Evolutionary conservation across 1,140 invertebrate species (phyloP), one percentile per base, ranked within the genome.

Genomic region (Bactericera cockerelli): DNA sequence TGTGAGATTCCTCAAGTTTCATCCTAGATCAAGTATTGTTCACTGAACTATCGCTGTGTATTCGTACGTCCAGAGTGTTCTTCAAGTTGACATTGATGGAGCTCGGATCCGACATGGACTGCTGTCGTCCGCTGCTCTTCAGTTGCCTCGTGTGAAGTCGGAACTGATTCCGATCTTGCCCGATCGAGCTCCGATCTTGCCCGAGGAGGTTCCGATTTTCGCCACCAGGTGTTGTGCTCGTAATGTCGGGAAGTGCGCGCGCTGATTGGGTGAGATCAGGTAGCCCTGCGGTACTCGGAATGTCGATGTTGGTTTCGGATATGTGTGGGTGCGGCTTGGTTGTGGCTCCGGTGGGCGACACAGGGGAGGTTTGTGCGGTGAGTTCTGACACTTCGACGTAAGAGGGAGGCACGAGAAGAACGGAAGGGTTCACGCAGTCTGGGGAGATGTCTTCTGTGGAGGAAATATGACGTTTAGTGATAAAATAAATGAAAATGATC

Each of bases 391-490:
- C 26, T 28, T 63, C 62, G 6, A 63, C 56, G 26, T 65, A 66
- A 11, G 65, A 64, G 8, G 66, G 65, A 10, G 66, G 66, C 6
- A 67, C 61, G n/a, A 67, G 56, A 1, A 65, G 61, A 11, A 66
- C 65, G 16, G 62, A 63, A 1, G 65, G 65, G 11, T 62, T 58
- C 2, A 62, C 57, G 54, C 61, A 61, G 39, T 67, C 65, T 4
- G 65, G 64, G 14, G 64, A 63, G 16, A 64, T 63, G 36, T 61
- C 63, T 31, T 60, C 62, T 28, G 59, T 49, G 42, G 22, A 49
- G 22, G 22, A 49, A n/a, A 36, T 36, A 36, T 11, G 16, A 36
- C 10, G 33, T 11, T 11, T 36, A 36, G 16, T 16, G 16, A 36
- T 36, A 10, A 36, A 11, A 36, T 10, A 36, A 36, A 36, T 36